A percentile compares a stretch with the other conserved stretches of the same genome.
Evolutionary conservation across 2,888 invertebrate species (phyloP).

Genomic region (Chirona hameri): DNA sequence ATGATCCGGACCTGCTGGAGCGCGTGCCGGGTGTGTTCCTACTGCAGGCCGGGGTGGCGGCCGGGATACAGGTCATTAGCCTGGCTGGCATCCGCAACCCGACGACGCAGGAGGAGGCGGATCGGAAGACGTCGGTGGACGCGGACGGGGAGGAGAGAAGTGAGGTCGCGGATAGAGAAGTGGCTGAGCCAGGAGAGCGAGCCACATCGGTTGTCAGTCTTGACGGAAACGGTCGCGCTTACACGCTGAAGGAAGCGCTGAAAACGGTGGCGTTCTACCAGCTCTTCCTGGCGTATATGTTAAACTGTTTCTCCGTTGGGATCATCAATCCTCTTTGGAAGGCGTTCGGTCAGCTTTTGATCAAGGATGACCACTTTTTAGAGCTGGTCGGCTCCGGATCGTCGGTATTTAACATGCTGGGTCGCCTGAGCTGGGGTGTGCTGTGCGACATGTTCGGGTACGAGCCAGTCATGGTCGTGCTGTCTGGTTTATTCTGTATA

Average conservation of each 20-base stretch:
- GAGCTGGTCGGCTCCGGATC: slow-evolving; percentile 51
- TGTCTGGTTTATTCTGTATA: slow-evolving; percentile 37
- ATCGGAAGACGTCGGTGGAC: background rate
- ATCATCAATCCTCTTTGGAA: slow-evolving; percentile 44
- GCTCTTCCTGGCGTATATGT: background rate
- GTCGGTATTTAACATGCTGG: slow-evolving; percentile 50
- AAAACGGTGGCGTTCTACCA: background rate
- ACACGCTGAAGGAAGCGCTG: background rate
- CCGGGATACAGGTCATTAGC: slow-evolving; percentile 44
- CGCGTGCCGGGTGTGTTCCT: slow-evolving; percentile 45
- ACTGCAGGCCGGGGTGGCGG: slow-evolving; percentile 44
- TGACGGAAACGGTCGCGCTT: background rate
- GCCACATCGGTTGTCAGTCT: background rate
- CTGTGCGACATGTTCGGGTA: slow-evolving; percentile 39
- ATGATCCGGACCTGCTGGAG: slow-evolving; percentile 41
- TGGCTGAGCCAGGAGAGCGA: background rate
- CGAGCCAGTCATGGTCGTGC: slow-evolving; percentile 41
- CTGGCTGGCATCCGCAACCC: background rate
- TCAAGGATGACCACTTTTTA: slow-evolving; percentile 51
- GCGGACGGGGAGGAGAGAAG: background rate
- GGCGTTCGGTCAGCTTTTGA: slow-evolving; percentile 49
- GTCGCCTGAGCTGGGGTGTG: slow-evolving; percentile 50
- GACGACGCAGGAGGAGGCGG: background rate
- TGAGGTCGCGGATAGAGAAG: background rate
- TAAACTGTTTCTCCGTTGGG: too few species aligned